Evolutionary conservation across 2,797 vertebrate species (phyloP).

Genomic region (Tarsius wallacei): DNA sequence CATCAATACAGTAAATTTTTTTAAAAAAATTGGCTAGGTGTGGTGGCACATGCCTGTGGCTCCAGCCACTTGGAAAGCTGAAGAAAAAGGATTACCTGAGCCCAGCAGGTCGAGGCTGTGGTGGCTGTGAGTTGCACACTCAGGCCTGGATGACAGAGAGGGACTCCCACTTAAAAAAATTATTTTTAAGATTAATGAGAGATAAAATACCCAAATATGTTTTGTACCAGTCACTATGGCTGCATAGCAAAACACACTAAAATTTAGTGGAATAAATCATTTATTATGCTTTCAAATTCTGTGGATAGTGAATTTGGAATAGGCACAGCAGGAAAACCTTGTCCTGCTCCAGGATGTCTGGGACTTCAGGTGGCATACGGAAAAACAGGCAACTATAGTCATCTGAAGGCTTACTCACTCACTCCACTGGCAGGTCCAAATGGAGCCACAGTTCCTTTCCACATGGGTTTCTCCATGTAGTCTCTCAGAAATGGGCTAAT

Average conservation of each 20-base stretch:
- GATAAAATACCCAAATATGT: neutral
- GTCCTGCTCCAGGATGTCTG: neutral
- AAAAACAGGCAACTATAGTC: neutral
- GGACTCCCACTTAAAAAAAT: no score
- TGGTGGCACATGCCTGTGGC: no score
- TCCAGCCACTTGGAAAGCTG: no score
- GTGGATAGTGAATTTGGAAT: neutral
- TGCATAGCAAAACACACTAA: neutral
- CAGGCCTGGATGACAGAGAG: no score
- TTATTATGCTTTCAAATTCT: neutral
- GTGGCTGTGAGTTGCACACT: no score
- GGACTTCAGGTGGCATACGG: neutral
- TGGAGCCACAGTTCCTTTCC: neutral
- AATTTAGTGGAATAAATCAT: constrained; percentile 9
- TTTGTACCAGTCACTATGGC: neutral
- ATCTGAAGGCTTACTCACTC: neutral
- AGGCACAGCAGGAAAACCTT: neutral
- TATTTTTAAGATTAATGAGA: neutral
- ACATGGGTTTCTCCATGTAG: neutral
- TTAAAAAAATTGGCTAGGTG: no score
- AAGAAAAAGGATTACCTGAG: no score
- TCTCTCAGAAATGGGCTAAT: neutral
- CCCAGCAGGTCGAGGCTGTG: no score
- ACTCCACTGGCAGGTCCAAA: neutral
- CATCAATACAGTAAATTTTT: no score